phyloP scores from a whole-genome alignment of 2,888 invertebrate species.

The Yponomeuta malinellus region DNA sequence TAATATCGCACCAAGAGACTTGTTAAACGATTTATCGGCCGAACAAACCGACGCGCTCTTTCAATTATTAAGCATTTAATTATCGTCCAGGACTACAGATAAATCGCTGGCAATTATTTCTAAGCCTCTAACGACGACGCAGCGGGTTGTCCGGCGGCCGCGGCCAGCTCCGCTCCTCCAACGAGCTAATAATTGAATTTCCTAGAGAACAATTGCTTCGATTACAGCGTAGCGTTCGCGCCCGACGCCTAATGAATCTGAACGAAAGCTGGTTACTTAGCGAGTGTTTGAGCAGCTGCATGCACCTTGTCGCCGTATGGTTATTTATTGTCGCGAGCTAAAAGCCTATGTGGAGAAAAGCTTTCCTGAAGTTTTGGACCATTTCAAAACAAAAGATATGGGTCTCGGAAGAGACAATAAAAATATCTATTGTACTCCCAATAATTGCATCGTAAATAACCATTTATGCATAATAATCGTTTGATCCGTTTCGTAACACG shows the following conservation, averaged over 20 bases:
- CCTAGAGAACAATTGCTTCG: slow-evolving; percentile 71
- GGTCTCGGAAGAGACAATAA: neutral
- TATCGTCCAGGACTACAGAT: slow-evolving; percentile 53
- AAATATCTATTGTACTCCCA: neutral
- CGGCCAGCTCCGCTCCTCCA: slow-evolving; percentile 19
- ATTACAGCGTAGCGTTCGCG: slow-evolving; percentile 65
- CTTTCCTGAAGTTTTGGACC: neutral
- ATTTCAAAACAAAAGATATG: neutral
- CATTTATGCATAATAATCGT: slow-evolving; percentile 23
- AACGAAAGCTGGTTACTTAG: slow-evolving; percentile 69
- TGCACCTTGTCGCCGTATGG: slow-evolving; percentile 13
- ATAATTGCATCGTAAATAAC: slow-evolving; percentile 17
- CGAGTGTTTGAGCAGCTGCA: slow-evolving; percentile 58
- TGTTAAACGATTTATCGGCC: slow-evolving; percentile 50
- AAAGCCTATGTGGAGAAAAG: neutral
- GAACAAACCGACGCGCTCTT: slow-evolving; percentile 44
- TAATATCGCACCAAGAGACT: slow-evolving; percentile 42
- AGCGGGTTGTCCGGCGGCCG: slow-evolving; percentile 18
- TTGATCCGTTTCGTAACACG: slow-evolving; percentile 42
- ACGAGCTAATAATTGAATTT: slow-evolving; percentile 66
- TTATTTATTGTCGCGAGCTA: slow-evolving; percentile 9
- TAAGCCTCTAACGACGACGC: slow-evolving; percentile 55
- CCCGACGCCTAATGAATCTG: slow-evolving; percentile 74
- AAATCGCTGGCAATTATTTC: slow-evolving; percentile 66
- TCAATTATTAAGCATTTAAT: slow-evolving; percentile 70